phyloP scores from a whole-genome alignment of 2,113 vertebrate genomes.

The Melanostigma gelatinosum region DNA sequence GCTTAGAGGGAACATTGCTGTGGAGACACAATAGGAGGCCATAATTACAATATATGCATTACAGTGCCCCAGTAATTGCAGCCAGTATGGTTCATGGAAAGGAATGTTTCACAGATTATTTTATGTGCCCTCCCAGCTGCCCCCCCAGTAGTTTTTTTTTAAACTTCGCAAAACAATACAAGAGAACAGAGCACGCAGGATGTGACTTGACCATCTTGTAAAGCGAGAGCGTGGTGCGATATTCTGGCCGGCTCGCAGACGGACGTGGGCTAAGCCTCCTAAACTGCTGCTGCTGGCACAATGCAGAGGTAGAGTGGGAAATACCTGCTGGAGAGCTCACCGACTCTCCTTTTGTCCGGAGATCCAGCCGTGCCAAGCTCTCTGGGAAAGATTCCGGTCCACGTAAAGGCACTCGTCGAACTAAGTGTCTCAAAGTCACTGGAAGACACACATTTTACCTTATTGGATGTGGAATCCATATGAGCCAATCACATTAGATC shows the following conservation, averaged over 20 bases:
- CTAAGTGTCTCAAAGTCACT: constrained; percentile 28
- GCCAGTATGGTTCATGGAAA: constrained; percentile 15
- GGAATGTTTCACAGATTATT: constrained; percentile 36
- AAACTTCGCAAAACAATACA: constrained; percentile 47
- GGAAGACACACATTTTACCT: constrained; percentile 34
- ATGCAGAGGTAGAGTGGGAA: constrained; percentile 46
- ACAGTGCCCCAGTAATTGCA: constrained; percentile 10
- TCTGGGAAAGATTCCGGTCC: constrained; percentile 11
- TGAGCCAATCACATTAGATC: constrained; percentile 62
- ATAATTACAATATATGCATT: constrained; percentile 37
- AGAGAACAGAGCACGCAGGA: constrained; percentile 14
- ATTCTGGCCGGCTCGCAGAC: constrained; percentile 43
- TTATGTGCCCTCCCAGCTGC: constrained; percentile 12
- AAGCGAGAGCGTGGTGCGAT: constrained; percentile 33
- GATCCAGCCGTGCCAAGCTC: not conserved
- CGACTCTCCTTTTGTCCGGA: constrained; percentile 40
- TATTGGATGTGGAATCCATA: constrained; percentile 53
- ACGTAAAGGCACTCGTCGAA: not conserved
- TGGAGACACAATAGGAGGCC: constrained; percentile 12
- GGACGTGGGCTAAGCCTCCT: constrained; percentile 54
- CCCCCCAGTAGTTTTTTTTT: constrained; percentile 18
- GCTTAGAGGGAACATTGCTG: too few relatives aligned
- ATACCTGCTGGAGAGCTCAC: constrained; percentile 58
- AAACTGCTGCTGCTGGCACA: constrained; percentile 58
- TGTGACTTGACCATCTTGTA: constrained; percentile 44